Evolutionary conservation across 1,140 invertebrate species (phyloP).

Genomic region (Neodiprion fabricii): DNA sequence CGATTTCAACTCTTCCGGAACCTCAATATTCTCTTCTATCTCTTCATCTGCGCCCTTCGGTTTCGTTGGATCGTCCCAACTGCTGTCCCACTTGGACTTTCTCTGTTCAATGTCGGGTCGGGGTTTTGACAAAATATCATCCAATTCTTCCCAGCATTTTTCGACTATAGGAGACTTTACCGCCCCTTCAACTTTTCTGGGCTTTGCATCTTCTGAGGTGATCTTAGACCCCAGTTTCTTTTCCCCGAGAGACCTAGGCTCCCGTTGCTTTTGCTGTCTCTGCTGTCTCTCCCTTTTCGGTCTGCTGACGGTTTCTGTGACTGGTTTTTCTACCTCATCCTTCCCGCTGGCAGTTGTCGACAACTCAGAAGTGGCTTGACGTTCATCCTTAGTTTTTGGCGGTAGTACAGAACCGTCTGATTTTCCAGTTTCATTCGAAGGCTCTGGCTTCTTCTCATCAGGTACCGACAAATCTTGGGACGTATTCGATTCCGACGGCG

Average conservation of each 20-base stretch:
- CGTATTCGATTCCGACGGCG: not conserved
- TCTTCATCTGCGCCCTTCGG: conserved; percentile 6
- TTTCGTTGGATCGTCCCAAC: conserved; percentile 9
- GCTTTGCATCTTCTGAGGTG: conserved; percentile 14
- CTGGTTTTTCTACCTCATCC: conserved; percentile 14
- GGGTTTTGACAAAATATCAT: conserved; percentile 22
- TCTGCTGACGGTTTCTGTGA: not conserved
- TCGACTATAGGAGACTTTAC: conserved; percentile 25
- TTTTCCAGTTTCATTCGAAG: too few relatives aligned
- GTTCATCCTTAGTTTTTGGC: too few relatives aligned
- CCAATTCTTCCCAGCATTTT: conserved; percentile 31
- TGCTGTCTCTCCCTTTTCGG: conserved; percentile 8
- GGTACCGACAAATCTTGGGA: not conserved
- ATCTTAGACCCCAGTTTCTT: conserved; percentile 42
- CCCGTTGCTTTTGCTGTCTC: conserved; percentile 22
- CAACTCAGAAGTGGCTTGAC: too few relatives aligned
- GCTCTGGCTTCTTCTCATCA: too few relatives aligned
- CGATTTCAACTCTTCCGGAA: conserved; percentile 54
- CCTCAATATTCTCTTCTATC: conserved; percentile 32
- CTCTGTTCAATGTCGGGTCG: conserved; percentile 17
- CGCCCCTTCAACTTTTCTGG: conserved; percentile 29
- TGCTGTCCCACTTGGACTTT: conserved; percentile 4
- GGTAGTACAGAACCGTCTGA: too few relatives aligned
- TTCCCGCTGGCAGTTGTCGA: not conserved
- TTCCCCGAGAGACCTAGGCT: conserved; percentile 25